Evolutionary conservation across 1,140 invertebrate genomes (phyloP).

Genomic region (Bombus pyrosoma): DNA sequence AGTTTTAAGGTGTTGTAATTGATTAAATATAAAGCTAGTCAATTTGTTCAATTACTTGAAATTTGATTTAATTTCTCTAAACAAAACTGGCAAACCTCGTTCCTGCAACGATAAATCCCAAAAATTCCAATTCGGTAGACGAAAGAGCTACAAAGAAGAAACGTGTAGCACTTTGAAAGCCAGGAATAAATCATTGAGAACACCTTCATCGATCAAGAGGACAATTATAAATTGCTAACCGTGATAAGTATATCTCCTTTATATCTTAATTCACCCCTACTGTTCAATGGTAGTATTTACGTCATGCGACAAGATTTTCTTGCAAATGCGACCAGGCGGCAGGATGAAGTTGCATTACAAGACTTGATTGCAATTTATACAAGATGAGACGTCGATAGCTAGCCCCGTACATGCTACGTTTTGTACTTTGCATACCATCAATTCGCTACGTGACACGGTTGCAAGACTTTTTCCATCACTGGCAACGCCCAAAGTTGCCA

Average conservation of each 20-base stretch:
- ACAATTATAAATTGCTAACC: background rate
- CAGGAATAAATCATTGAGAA: background rate
- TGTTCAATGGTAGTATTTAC: background rate
- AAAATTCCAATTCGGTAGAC: background rate
- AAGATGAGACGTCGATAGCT: background rate
- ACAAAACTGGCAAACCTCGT: too few relatives aligned
- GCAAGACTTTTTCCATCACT: background rate
- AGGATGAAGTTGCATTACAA: background rate
- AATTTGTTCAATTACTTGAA: too few relatives aligned
- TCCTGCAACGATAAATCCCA: background rate
- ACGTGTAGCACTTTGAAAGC: background rate
- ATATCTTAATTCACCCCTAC: background rate
- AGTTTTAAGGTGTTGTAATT: too few relatives aligned
- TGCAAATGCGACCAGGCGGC: background rate
- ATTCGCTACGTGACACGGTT: background rate
- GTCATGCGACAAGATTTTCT: slow-evolving; percentile 11
- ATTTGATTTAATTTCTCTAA: too few relatives aligned
- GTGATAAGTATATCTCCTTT: background rate
- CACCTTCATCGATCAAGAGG: background rate
- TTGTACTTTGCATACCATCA: background rate
- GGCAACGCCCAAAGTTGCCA: too few relatives aligned
- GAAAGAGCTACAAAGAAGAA: background rate
- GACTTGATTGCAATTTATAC: background rate
- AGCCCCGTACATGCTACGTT: background rate
- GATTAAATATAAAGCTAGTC: too few relatives aligned